phyloP scores from a whole-genome alignment of 2,113 vertebrate species.

The Forbesichthys agassizii region DNA sequence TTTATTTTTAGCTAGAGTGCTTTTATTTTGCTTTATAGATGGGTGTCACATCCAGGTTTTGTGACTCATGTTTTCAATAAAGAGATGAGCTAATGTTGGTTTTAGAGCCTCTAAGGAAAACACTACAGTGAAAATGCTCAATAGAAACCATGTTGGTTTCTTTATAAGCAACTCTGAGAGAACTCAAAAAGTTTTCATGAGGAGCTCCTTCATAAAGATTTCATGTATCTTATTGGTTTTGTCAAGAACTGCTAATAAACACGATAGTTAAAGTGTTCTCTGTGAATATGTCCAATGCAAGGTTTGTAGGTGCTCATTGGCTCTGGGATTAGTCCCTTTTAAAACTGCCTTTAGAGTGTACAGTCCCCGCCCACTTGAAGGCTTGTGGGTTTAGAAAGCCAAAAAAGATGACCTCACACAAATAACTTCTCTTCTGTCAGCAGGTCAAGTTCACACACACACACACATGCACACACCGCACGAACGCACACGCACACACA shows the following conservation, averaged over 20 bases:
- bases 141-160: not conserved
- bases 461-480: not conserved
- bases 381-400: slow-evolving; percentile 24
- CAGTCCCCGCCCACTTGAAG: slow-evolving; percentile 57
- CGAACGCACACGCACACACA: too few species aligned
- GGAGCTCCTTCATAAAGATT: not conserved
- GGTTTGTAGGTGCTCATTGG: not conserved
- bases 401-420: slow-evolving; percentile 78
- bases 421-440: slow-evolving; percentile 59
- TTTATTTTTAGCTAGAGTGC: too few species aligned
- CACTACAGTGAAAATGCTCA: not conserved
- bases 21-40: too few species aligned
- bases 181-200: not conserved
- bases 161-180: too few species aligned
- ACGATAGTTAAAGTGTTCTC: too few species aligned
- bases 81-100: slow-evolving; percentile 1
- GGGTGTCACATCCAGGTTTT: not conserved
- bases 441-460: slow-evolving; percentile 32
- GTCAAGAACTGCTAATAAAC: too few species aligned
- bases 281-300: too few species aligned
- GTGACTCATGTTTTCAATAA: not conserved
- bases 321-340: not conserved
- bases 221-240: not conserved
- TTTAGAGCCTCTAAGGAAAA: not conserved
- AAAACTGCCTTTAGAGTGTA: slow-evolving; percentile 13